Evolutionary conservation across 2,888 invertebrate species (phyloP), one percentile per base, ranked within the genome.

Genomic region (Spicauda simplicius): DNA sequence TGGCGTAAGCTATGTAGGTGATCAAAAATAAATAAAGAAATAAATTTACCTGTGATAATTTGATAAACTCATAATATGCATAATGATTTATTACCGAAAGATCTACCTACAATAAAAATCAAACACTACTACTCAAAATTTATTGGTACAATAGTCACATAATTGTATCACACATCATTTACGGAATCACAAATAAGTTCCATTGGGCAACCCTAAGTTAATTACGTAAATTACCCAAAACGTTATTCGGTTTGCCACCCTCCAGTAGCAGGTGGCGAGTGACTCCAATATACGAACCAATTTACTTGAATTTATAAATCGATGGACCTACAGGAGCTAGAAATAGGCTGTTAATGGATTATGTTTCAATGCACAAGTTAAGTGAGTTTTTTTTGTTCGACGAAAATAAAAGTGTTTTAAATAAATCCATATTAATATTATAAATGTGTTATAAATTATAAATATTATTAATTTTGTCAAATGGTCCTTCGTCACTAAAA

Each of bases 171-270:
- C 68, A 70, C 63, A 69, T 68, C 66, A 71, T 70, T 72, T 72
- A 69, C 70, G 58, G 69, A 73, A 72, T 73, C 65, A 70, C 68
- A 65, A 71, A 67, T 69, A 61, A 66, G 25, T 48, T 48, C 0
- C 18, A 45, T 55, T 55, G 62, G 62, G 55, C 54, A 55, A 63
- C 54, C 68, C 65, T 70, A 72, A 72, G 62, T 66, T 66, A 70
- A 66, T 69, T 72, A 73, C 69, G 65, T 59, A 71, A 74, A 72
- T 73, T 69, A 65, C 68, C 71, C 68, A 65, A 69, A 68, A 70
- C 66, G 62, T 68, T 71, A 70, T 69, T 45, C 58, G 64, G 41
- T 69, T 61, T 64, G 54, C 53, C 62, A 65, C 70, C 70, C 53
- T 25, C 25, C 45, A 64, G 64, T 68, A 64, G 68, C 70, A 70